Percentiles rank a stretch among this genome's conserved stretches.
phyloP scores from a whole-genome alignment of 2,888 invertebrate genomes.

The Coleophora flavipennella region DNA sequence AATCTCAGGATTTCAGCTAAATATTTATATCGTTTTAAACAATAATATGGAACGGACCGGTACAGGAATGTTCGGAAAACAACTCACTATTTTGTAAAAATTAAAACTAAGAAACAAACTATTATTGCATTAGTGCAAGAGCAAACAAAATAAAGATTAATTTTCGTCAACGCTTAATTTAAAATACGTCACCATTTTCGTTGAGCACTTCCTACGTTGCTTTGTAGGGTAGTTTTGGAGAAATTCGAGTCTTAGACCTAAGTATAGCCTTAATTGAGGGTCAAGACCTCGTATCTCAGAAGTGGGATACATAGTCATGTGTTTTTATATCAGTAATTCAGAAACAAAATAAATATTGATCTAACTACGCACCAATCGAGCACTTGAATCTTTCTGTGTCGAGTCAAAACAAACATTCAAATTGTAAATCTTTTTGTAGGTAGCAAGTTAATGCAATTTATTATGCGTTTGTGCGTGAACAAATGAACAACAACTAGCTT shows the following conservation, averaged over 20 bases:
- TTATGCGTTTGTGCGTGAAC: constrained; percentile 67
- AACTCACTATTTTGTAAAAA: constrained; percentile 1
- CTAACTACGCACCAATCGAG: constrained; percentile 40
- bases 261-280: too few species aligned
- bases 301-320: too few species aligned
- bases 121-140: not conserved
- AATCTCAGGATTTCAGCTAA: constrained; percentile 28
- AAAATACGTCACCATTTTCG: constrained; percentile 5
- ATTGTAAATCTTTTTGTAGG: constrained; percentile 20
- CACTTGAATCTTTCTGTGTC: constrained; percentile 34
- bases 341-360: not conserved
- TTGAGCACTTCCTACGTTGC: constrained; percentile 20
- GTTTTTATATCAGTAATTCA: too few species aligned
- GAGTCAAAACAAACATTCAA: too few species aligned
- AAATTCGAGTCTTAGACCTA: too few species aligned
- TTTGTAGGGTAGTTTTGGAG: not conserved
- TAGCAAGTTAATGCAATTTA: constrained; percentile 24
- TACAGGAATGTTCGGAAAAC: constrained; percentile 1
- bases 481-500: constrained; percentile 20
- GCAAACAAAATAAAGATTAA: not conserved
- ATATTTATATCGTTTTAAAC: constrained; percentile 17
- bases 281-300: too few species aligned
- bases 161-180: not conserved
- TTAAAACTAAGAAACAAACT: not conserved
- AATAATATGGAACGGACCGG: constrained; percentile 44